A percentile compares a stretch with the other conserved stretches of the same genome.
phyloP scores from a whole-genome alignment of 2,888 invertebrate genomes.

The Spilosoma lubricipeda region DNA sequence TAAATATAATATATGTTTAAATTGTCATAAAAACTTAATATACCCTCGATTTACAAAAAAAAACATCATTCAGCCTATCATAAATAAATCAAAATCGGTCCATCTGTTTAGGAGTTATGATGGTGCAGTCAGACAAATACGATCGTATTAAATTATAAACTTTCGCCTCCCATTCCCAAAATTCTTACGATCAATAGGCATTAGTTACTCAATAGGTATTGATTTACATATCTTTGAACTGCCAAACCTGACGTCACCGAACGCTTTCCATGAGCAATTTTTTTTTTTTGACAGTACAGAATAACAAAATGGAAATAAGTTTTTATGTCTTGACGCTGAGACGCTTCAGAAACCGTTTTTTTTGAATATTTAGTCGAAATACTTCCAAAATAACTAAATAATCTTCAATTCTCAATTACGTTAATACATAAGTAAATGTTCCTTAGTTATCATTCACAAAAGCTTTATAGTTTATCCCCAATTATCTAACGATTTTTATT shows the following conservation, averaged over 20 bases:
- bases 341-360: no score
- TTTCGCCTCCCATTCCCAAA: neutral
- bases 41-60: neutral
- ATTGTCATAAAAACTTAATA: neutral
- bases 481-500: no score
- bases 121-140: neutral
- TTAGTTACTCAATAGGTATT: neutral
- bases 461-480: no score
- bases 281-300: no score
- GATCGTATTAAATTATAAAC: neutral
- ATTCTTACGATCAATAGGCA: no score
- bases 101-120: neutral
- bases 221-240: neutral
- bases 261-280: no score
- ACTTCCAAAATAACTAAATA: no score
- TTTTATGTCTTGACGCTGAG: neutral
- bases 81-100: neutral
- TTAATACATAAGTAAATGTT: no score
- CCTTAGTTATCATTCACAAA: no score
- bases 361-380: no score
- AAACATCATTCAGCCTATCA: neutral
- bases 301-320: neutral
- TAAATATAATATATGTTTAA: neutral
- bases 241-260: neutral
- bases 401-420: no score